A percentile compares a stretch with the other conserved stretches of the same genome.
These are phyloP conservation scores for Psittacula cyanocephala DNA, from an alignment of 2,113 vertebrate species.

Conservation along the genomic window DNA sequence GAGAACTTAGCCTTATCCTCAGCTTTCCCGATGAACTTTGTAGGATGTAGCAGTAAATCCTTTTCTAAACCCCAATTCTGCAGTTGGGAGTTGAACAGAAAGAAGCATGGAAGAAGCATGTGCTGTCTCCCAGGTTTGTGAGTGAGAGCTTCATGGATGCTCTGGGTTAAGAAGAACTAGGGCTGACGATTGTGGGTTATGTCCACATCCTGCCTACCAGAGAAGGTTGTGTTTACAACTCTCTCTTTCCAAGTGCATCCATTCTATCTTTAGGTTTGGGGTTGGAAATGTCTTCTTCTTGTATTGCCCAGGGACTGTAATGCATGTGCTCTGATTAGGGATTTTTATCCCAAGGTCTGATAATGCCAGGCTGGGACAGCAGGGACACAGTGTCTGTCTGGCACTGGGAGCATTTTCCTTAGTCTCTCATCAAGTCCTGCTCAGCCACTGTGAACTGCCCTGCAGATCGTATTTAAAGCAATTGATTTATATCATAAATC, in stretches of 20 bases:
- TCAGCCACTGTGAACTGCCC: background rate
- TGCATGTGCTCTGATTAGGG: background rate
- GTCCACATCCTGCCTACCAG: background rate
- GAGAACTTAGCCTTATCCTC: background rate
- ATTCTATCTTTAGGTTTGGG: background rate
- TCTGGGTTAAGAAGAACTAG: background rate
- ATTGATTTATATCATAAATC: background rate
- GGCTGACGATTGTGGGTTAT: background rate
- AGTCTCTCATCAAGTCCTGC: background rate
- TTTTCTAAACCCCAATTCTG: background rate
- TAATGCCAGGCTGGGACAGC: background rate
- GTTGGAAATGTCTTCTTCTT: background rate
- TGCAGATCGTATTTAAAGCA: background rate
- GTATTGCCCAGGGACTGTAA: background rate
- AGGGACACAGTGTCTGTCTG: background rate
- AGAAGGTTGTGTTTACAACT: background rate
- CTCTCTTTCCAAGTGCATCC: background rate
- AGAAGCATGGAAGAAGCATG: rapidly evolving
- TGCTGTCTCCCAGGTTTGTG: background rate
- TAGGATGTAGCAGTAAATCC: background rate
- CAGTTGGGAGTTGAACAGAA: background rate
- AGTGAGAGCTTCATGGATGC: background rate
- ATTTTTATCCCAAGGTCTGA: background rate
- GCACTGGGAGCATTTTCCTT: background rate
- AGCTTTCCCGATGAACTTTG: background rate